phyloP scores from a whole-genome alignment of 2,797 vertebrate species.

The Semaprochilodus insignis region DNA sequence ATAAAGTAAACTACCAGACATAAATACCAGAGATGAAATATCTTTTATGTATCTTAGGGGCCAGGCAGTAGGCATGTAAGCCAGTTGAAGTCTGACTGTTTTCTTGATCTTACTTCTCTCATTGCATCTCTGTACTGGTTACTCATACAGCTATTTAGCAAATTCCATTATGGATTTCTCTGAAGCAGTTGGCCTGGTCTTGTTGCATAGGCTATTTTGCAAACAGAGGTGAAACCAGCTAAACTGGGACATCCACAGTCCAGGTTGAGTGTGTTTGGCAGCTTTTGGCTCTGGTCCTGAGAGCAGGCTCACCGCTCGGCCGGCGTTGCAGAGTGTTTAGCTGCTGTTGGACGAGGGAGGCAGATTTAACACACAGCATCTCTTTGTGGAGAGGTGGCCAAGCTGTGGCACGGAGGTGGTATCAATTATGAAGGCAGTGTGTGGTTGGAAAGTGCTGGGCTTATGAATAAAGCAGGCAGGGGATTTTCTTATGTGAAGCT shows the following conservation, averaged over 20 bases:
- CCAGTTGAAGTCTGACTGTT: background rate
- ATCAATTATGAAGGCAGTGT: constrained; percentile 60
- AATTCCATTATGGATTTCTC: constrained; percentile 12
- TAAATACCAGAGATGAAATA: background rate
- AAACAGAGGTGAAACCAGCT: constrained; percentile 32
- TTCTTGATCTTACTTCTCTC: background rate
- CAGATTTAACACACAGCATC: constrained; percentile 42
- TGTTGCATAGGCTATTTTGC: background rate
- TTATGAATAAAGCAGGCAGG: constrained; percentile 53
- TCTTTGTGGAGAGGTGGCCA: constrained; percentile 51
- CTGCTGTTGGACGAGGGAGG: constrained; percentile 44
- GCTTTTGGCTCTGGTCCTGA: constrained; percentile 38
- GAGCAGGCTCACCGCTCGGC: constrained; percentile 23
- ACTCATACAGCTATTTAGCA: constrained; percentile 7
- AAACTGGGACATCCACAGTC: constrained; percentile 48
- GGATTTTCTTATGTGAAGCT: constrained; percentile 43
- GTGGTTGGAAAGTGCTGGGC: constrained; percentile 50
- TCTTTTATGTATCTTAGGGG: constrained; percentile 5
- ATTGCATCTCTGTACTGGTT: constrained; percentile 31
- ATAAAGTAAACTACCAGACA: background rate
- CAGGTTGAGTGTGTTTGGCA: constrained; percentile 47
- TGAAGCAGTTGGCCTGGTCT: constrained; percentile 9
- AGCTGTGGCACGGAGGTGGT: constrained; percentile 50
- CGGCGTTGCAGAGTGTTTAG: constrained; percentile 24
- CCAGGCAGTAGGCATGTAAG: background rate